Evolutionary conservation across 1,140 invertebrate species (phyloP), one percentile per base, ranked within the genome.

Genomic region (Macrobrachium nipponense): DNA sequence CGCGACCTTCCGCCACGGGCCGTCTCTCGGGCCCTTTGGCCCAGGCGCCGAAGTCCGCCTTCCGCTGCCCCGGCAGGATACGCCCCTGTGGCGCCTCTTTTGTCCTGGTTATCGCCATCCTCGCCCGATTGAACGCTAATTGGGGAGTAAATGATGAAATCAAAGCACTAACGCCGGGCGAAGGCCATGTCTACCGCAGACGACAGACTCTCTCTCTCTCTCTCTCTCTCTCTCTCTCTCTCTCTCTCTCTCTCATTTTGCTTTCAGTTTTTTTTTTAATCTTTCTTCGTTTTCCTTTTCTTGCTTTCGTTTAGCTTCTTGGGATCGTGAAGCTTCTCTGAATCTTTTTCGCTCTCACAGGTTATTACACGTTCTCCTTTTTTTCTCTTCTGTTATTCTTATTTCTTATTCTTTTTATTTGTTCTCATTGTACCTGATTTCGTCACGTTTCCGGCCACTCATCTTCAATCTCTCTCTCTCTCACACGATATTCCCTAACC

Each of bases 61-160:
- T 23, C 7, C 15, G 14, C 20, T 61, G 64, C 23, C 36, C n/a
- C 23, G 8, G 23, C 64, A 23, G 60, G 27, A n/a, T 80, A 58
- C 81, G 86, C 80, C 86, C 62, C 43, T 78, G 20, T 78, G 73
- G 44, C 72, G 43, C 58, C 62, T 51, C 80, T 68, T 87, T 82
- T 82, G 80, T 82, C 80, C 86, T 72, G 77, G 80, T 87, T 87
- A 87, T 87, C 86, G 81, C 81, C 80, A 61, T 83, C 82, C 75
- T 59, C 81, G 86, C 73, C 80, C 86, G 86, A 87, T 87, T 87
- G 86, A 83, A 81, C 86, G 76, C 86, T 87, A 87, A 87, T 87
- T 87, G 86, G 79, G 86, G 86, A 81, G 81, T 87, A 87, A 87
- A 82, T 82, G 86, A 87, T 87, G 86, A 87, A 87, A 87, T 87